Conservation (phyloP, 2,797 vertebrate genomes). For the Tragelaphus eurycerus region DNA sequence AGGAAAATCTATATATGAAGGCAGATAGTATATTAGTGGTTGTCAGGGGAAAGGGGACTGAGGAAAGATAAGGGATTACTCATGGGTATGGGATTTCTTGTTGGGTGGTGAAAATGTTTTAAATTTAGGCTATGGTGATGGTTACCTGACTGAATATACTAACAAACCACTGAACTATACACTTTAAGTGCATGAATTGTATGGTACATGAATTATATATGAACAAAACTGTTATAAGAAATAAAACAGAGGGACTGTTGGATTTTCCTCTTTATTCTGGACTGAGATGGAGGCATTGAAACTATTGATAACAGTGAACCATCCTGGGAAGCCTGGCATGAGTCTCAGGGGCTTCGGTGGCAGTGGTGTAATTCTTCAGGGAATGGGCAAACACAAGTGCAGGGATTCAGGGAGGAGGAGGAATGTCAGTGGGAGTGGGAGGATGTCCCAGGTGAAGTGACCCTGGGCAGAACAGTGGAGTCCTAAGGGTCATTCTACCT, state of each 20-base stretch:
- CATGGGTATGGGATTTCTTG: neutral
- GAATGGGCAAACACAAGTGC: too few species aligned
- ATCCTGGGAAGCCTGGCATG: too few species aligned
- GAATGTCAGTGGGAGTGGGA: neutral
- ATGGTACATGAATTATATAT: neutral
- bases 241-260: neutral
- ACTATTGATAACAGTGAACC: neutral
- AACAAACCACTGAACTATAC: neutral
- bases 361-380: neutral
- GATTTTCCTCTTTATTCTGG: neutral
- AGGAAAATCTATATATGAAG: neutral
- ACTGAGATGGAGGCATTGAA: neutral
- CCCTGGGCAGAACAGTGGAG: too few species aligned
- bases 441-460: neutral
- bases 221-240: neutral
- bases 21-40: neutral
- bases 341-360: neutral
- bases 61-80: neutral
- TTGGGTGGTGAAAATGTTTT: neutral
- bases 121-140: neutral
- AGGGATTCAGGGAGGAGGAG: neutral
- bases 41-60: neutral
- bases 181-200: neutral
- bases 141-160: neutral
- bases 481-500: neutral